Evolutionary conservation across 2,888 invertebrate species (phyloP).

Genomic region (Diarsia mendica): DNA sequence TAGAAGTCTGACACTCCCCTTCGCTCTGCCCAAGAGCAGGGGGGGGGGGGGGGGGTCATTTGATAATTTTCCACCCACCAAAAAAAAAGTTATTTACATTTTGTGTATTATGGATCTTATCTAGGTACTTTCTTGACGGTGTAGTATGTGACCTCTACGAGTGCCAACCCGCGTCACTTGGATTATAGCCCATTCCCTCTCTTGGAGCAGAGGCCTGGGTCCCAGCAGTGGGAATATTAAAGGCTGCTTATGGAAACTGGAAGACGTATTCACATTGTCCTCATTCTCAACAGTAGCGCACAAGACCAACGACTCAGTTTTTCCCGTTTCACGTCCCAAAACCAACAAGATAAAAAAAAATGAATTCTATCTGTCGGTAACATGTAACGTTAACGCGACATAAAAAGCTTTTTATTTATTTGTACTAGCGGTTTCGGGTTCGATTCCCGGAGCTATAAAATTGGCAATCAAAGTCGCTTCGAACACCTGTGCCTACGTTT

Average conservation of each 20-base stretch:
- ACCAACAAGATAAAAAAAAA: conserved; percentile 40
- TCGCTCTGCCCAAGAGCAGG: no score
- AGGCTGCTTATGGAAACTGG: neutral
- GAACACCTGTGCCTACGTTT: conserved; percentile 68
- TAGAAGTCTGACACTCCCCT: no score
- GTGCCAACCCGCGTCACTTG: no score
- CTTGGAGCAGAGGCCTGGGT: no score
- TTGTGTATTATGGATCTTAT: no score
- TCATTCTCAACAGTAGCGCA: neutral
- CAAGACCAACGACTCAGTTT: neutral
- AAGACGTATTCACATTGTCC: neutral
- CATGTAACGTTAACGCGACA: conserved; percentile 37
- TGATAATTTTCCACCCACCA: no score
- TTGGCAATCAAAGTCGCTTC: conserved; percentile 68
- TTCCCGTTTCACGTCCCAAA: neutral
- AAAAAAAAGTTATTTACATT: no score
- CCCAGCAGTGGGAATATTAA: no score
- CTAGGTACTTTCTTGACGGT: no score
- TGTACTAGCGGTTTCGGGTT: conserved; percentile 63
- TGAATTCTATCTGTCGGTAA: conserved; percentile 41
- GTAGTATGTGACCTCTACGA: no score
- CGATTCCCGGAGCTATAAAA: conserved; percentile 68
- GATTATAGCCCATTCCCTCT: no score
- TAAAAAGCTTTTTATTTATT: conserved; percentile 66
- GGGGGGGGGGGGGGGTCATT: no score